phyloP scores from a whole-genome alignment of 2,113 vertebrate species.

The Craseonycteris thonglongyai region DNA sequence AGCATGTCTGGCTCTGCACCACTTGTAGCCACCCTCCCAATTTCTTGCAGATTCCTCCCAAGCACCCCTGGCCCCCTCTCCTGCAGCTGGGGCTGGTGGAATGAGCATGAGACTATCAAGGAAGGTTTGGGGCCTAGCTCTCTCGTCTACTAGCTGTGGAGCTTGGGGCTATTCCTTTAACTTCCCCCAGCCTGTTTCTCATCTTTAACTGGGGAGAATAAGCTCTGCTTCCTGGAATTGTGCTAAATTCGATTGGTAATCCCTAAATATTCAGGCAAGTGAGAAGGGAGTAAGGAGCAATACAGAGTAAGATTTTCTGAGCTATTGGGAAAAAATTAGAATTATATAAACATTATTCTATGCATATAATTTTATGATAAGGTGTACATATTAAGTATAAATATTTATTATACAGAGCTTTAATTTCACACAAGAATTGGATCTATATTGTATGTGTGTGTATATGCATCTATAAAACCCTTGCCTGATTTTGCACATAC shows the following conservation, averaged over 20 bases:
- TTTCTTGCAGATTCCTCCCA: not conserved
- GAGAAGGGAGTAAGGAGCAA: not conserved
- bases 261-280: not conserved
- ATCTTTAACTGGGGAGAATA: not conserved
- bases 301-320: not conserved
- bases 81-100: not conserved
- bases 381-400: not conserved
- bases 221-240: no score
- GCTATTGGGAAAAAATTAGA: not conserved
- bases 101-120: not conserved
- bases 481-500: not conserved
- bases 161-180: not conserved
- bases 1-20: not conserved
- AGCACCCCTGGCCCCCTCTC: rapidly evolving
- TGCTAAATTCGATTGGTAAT: not conserved
- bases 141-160: not conserved
- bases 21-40: not conserved
- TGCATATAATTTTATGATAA: not conserved
- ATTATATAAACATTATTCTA: not conserved
- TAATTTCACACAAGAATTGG: not conserved
- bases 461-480: not conserved
- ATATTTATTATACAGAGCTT: not conserved
- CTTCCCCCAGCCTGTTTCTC: not conserved
- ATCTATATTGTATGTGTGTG: not conserved
- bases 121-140: not conserved